A percentile compares a stretch with the other conserved stretches of the same genome.
Evolutionary conservation across 1,140 invertebrate genomes (phyloP).

Genomic region (Neocloeon triangulifer): DNA sequence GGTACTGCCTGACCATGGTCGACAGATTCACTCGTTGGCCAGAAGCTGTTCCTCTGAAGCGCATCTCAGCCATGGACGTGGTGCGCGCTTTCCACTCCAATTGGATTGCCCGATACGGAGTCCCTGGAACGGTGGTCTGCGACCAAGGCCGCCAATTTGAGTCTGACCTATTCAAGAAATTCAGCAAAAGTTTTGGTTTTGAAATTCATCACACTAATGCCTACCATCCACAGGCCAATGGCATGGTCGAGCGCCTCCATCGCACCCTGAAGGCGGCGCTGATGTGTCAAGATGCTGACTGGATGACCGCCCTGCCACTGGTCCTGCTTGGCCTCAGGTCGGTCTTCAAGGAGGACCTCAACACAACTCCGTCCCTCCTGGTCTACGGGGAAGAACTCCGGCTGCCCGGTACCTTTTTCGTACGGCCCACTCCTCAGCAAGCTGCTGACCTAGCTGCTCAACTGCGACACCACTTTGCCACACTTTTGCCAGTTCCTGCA

Average conservation of each 20-base stretch:
- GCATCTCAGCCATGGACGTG: conserved; percentile 10
- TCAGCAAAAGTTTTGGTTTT: no score
- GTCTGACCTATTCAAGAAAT: no score
- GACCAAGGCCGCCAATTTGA: background rate
- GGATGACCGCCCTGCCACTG: no score
- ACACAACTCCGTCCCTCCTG: no score
- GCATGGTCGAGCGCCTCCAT: conserved; percentile 19
- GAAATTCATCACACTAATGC: no score
- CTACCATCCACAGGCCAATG: conserved; percentile 17
- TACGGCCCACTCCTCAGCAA: no score
- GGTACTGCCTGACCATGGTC: conserved; percentile 13
- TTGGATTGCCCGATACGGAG: conserved; percentile 17
- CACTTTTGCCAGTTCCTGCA: no score
- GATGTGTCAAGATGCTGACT: conserved; percentile 6
- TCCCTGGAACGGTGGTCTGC: conserved; percentile 4
- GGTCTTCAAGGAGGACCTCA: conserved; percentile 10
- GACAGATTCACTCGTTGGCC: conserved; percentile 15
- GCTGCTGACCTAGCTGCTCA: no score
- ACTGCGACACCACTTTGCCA: no score
- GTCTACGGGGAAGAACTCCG: no score
- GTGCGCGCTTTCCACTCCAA: no score
- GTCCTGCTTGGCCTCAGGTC: conserved; percentile 11
- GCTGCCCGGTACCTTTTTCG: no score
- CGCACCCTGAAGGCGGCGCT: conserved; percentile 16
- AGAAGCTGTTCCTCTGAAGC: conserved; percentile 12